Conservation (phyloP, 92 coral and sea anemone genomes). For the Phenganax stokvisi region DNA sequence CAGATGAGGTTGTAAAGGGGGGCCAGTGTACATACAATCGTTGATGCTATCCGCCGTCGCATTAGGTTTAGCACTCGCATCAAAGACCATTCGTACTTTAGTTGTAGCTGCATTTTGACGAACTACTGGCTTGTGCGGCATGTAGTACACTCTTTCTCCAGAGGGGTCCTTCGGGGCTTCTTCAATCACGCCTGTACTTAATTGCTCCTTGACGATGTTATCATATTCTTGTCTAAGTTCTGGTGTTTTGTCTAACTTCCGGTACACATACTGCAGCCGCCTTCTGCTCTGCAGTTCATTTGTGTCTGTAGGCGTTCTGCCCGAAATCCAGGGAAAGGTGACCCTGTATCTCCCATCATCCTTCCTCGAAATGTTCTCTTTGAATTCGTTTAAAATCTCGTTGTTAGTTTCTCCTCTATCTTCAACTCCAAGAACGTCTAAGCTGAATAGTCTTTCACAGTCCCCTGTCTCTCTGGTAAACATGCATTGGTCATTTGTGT, state of each 20-base stretch:
- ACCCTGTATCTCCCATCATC: constrained; percentile 40
- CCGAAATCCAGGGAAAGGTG: constrained; percentile 13
- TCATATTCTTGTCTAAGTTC: constrained; percentile 7
- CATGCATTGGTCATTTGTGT: background rate
- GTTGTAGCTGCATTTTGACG: background rate
- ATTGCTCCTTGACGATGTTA: background rate
- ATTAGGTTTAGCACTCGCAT: constrained; percentile 43
- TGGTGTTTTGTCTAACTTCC: constrained; percentile 19
- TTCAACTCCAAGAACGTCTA: background rate
- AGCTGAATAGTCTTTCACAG: background rate
- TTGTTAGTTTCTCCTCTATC: background rate
- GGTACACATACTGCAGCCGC: constrained; percentile 38
- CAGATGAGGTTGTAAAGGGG: background rate
- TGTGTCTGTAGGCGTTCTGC: constrained; percentile 23
- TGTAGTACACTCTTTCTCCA: background rate
- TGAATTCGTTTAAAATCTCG: background rate
- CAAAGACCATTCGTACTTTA: background rate
- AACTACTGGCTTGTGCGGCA: background rate
- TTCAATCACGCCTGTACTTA: background rate
- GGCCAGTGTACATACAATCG: background rate
- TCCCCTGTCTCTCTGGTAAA: background rate
- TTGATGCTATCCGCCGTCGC: background rate
- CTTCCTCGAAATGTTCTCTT: background rate
- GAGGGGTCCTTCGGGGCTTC: background rate
- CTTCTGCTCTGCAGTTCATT: constrained; percentile 42